A percentile compares a stretch with the other conserved stretches of the same genome.
Evolutionary conservation across 2,113 vertebrate genomes (phyloP).

Genomic region (Chamaetylas fuelleborni): DNA sequence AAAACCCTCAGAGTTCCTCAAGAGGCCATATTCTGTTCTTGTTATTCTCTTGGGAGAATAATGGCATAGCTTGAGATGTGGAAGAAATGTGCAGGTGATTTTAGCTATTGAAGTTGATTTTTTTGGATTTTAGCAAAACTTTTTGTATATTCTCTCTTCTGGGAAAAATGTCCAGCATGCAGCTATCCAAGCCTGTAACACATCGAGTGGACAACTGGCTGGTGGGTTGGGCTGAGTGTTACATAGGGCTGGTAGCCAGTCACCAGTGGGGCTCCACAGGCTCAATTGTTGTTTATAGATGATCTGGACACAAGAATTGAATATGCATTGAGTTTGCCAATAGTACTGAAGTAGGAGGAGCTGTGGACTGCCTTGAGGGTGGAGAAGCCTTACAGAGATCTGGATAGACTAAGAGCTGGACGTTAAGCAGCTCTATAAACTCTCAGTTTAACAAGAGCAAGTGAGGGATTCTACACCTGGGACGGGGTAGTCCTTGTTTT

Average conservation of each 20-base stretch:
- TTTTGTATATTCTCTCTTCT: background rate
- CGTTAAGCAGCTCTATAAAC: fast-evolving
- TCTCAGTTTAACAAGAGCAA: background rate
- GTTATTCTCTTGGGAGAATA: background rate
- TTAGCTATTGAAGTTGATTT: background rate
- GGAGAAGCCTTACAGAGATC: background rate
- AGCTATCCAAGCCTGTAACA: background rate
- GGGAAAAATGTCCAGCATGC: background rate
- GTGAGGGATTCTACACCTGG: background rate
- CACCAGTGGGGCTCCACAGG: background rate
- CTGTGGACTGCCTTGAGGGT: background rate
- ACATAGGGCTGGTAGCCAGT: background rate
- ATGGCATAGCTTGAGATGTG: background rate
- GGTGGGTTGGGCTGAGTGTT: background rate
- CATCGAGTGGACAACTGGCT: fast-evolving
- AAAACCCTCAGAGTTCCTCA: background rate
- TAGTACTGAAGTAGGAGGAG: background rate
- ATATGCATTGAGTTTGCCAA: background rate
- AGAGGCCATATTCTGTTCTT: background rate
- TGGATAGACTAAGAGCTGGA: background rate
- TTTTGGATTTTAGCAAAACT: background rate
- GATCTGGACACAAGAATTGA: background rate
- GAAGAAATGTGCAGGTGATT: background rate
- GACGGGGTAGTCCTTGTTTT: background rate
- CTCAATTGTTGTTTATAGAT: background rate